Evolutionary conservation across 2,888 invertebrate species (phyloP).

Genomic region (Cheilosia vernalis): DNA sequence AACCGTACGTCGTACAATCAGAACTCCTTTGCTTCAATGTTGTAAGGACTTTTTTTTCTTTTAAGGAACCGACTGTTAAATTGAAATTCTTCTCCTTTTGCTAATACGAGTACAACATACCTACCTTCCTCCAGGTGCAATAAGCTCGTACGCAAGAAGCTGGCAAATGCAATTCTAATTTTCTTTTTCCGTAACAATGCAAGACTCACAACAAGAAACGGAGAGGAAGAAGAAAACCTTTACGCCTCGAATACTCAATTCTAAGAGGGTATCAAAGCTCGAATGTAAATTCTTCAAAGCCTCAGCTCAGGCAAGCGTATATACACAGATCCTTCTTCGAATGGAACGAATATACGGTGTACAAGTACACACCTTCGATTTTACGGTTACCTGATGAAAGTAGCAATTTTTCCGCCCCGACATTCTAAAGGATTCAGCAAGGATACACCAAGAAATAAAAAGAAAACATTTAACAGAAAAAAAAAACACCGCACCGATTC

Average conservation of each 20-base stretch:
- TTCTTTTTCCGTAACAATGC: constrained; percentile 22
- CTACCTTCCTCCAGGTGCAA: not conserved
- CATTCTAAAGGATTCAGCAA: constrained; percentile 62
- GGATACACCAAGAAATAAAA: constrained; percentile 43
- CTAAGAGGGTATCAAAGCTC: constrained; percentile 55
- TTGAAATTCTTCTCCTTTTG: not conserved
- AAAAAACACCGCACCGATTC: constrained; percentile 23
- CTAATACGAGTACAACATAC: not conserved
- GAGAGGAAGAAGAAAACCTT: not conserved
- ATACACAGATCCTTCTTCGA: constrained; percentile 15
- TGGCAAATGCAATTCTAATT: constrained; percentile 37
- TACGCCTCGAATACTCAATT: constrained; percentile 42
- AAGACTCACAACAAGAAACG: not conserved
- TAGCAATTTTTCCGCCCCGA: constrained; percentile 36
- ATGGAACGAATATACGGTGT: constrained; percentile 28
- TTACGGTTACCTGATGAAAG: constrained; percentile 65
- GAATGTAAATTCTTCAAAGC: constrained; percentile 68
- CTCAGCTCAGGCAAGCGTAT: constrained; percentile 8
- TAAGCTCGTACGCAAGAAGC: constrained; percentile 8
- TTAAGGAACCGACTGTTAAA: not conserved
- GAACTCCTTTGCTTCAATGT: not conserved
- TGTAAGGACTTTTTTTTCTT: not conserved
- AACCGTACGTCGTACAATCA: not conserved
- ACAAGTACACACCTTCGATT: constrained; percentile 38
- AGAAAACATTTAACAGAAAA: constrained; percentile 36